Conservation (phyloP, 2,113 vertebrate genomes). For the Melanerpes formicivorus region DNA sequence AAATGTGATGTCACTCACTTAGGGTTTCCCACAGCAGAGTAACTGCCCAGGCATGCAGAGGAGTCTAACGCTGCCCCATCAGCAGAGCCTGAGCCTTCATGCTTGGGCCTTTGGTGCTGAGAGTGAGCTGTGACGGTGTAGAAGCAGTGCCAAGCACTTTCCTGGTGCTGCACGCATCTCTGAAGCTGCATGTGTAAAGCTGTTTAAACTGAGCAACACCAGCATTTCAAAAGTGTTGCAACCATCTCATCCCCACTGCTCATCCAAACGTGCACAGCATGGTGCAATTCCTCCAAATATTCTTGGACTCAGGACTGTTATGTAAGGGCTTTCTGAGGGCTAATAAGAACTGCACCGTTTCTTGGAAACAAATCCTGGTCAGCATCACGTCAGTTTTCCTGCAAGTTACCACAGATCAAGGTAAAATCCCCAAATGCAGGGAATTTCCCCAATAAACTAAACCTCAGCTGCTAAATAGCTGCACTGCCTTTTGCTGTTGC, state of each 20-base stretch:
- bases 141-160: background rate
- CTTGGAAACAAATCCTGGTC: background rate
- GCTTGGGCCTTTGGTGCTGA: rapidly evolving
- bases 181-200: background rate
- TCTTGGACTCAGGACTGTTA: background rate
- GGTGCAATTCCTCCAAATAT: rapidly evolving
- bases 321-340: background rate
- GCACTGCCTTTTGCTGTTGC: background rate
- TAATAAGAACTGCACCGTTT: rapidly evolving
- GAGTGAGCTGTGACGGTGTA: background rate
- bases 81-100: background rate
- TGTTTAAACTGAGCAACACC: background rate
- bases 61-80: background rate
- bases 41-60: background rate
- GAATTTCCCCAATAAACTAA: background rate
- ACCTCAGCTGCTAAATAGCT: background rate
- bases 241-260: background rate
- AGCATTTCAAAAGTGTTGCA: background rate
- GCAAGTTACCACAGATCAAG: background rate
- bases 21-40: slow-evolving; percentile 12
- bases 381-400: background rate
- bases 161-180: background rate
- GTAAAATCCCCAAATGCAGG: background rate
- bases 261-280: background rate
- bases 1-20: background rate